Evolutionary conservation across 2,797 vertebrate species (phyloP).

Genomic region (Tinamus major): DNA sequence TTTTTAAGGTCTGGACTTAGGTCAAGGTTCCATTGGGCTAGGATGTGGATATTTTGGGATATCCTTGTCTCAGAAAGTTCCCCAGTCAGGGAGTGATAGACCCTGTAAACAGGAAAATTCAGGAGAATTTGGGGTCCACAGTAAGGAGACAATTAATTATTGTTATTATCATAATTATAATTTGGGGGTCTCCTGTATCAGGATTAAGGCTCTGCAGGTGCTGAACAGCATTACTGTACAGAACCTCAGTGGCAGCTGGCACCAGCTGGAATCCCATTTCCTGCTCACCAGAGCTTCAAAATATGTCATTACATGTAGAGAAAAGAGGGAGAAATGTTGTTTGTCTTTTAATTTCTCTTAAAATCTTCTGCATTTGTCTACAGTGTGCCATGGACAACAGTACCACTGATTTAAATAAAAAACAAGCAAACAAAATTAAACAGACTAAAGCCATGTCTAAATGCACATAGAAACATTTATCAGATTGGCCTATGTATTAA

Average conservation of each 20-base stretch:
- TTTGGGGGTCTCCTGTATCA: slow-evolving; percentile 10
- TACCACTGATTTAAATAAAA: slow-evolving; percentile 44
- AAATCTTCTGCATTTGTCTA: slow-evolving; percentile 40
- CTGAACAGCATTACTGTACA: slow-evolving; percentile 41
- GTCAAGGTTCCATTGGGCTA: background rate
- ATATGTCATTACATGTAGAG: slow-evolving; percentile 54
- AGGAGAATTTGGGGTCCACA: background rate
- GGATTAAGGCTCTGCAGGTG: slow-evolving; percentile 60
- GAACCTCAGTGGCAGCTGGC: slow-evolving; percentile 60
- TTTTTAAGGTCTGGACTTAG: background rate
- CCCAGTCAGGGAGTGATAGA: background rate
- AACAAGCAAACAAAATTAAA: slow-evolving; percentile 9
- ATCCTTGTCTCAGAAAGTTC: background rate
- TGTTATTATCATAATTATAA: background rate
- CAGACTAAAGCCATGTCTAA: background rate
- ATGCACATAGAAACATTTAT: slow-evolving; percentile 3
- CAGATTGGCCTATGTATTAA: background rate
- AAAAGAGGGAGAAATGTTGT: slow-evolving; percentile 47
- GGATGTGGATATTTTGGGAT: background rate
- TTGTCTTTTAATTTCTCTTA: slow-evolving; percentile 50
- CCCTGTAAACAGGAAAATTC: background rate
- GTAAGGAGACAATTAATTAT: background rate
- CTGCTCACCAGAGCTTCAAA: slow-evolving; percentile 71
- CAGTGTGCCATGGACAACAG: background rate
- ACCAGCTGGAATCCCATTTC: slow-evolving; percentile 75